Conservation (phyloP, 1,140 invertebrate species). For the Pararge aegeria region DNA sequence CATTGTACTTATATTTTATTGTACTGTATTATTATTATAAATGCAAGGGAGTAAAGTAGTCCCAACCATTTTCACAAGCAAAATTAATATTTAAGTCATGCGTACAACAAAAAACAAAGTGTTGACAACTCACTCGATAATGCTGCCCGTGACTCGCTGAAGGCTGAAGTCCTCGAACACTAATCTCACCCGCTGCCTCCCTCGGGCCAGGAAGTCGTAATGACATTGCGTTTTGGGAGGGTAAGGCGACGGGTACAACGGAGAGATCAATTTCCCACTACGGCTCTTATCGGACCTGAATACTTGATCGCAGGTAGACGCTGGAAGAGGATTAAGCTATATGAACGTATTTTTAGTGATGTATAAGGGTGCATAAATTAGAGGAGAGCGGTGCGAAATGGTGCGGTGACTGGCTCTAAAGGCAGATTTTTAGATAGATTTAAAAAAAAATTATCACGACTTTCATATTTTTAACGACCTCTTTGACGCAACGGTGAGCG, state of each 20-base stretch:
- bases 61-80: background rate
- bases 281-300: constrained; percentile 89
- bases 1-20: no score
- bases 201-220: constrained; percentile 90
- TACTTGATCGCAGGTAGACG: constrained; percentile 86
- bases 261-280: constrained; percentile 89
- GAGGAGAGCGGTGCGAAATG: no score
- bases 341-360: constrained; percentile 1
- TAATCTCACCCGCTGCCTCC: constrained; percentile 88
- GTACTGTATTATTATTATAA: no score
- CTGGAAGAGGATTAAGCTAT: constrained; percentile 79
- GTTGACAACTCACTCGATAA: constrained; percentile 60
- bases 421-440: no score
- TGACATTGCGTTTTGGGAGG: constrained; percentile 87
- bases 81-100: background rate
- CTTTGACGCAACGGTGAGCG: no score
- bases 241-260: constrained; percentile 87
- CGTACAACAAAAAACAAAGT: background rate
- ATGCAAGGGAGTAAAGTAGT: no score
- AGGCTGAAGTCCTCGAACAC: constrained; percentile 88
- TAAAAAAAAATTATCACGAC: no score
- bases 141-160: constrained; percentile 58
- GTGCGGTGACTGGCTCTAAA: no score
- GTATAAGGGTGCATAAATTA: background rate
- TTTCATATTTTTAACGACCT: no score